Base-by-base conservation (phyloP, 2,888 invertebrate species). In the Julus scandinavius region DNA sequence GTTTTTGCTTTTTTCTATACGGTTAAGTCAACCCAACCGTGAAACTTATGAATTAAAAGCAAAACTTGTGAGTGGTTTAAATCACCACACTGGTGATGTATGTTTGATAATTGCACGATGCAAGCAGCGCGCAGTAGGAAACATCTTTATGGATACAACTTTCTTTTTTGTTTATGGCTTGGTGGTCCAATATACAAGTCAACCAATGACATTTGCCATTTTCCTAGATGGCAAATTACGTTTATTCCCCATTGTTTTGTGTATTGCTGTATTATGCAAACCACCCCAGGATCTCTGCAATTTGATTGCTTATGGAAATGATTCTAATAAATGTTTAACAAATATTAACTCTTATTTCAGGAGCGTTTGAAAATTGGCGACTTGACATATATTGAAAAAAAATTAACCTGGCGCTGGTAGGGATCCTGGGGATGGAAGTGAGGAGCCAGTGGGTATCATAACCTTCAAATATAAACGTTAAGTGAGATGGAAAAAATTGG, bases 221-320 rank as follows among this genome's bases (percentile, higher is more conserved):
- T 80, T 80, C 38, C 38, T 38, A 38, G 38, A 80, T 80, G 80
- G 80, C 80, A 80, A 80, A 80, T 80, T 80, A 80, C 38, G 38
- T 80, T 11, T 4, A 29, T 80, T 80, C 80, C 80, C 80, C 80
- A 80, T 80, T 80, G 80, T 80, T 80, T 54, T 15, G 80, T 2
- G 38, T 38, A 38, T 80, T 29, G 80, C 38, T 80, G 20, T 29
- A 7, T 80, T 80, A 80, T 38, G 80, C 80, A 80, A 80, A 11
- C 80, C 38, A 13, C 80, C 80, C 38, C 80, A 38, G 13, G 80
- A 80, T 80, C 13, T n/a, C 80, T 38, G 63, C 63, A 20, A 63
- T 63, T 63, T 63, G 63, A 63, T 63, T 63, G 80, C 80, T 80
- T 80, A 80, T 80, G 80, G 80, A 80, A 80, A 80, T 80, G 80